Evolutionary conservation across 2,113 vertebrate genomes (phyloP).

Genomic region (Zapornia atra): DNA sequence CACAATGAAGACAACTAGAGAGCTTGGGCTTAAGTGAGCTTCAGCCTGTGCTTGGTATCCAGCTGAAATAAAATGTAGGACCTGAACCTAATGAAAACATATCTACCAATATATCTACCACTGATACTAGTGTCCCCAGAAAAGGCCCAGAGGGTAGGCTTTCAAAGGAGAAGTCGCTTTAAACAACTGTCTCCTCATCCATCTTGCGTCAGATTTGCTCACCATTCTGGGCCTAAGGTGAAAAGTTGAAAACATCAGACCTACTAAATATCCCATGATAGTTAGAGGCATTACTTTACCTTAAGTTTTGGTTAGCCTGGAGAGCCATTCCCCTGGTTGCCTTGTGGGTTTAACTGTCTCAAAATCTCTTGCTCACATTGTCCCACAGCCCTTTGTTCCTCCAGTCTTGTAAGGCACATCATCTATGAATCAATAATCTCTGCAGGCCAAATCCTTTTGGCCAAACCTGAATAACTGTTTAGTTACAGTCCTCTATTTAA

Average conservation of each 20-base stretch:
- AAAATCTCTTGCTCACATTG: background rate
- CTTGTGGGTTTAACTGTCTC: background rate
- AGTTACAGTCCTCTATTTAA: background rate
- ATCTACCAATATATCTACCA: background rate
- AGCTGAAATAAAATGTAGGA: background rate
- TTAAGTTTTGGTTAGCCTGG: background rate
- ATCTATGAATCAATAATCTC: background rate
- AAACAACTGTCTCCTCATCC: background rate
- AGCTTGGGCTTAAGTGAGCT: background rate
- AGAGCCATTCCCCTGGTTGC: rapidly evolving
- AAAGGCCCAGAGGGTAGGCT: background rate
- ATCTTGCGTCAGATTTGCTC: background rate
- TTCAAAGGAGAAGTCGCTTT: background rate
- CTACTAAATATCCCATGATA: background rate
- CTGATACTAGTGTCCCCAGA: background rate
- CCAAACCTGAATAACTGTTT: background rate
- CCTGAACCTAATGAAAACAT: background rate
- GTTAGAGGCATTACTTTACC: background rate
- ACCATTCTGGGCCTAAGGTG: background rate
- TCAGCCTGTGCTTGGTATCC: background rate
- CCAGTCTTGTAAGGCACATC: background rate
- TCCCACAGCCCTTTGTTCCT: background rate
- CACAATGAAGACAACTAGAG: background rate
- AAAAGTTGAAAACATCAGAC: background rate
- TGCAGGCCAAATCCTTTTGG: background rate